These are phyloP conservation scores for Vidua macroura DNA, from an alignment of 2,113 vertebrate species.

Conservation along the genomic window DNA sequence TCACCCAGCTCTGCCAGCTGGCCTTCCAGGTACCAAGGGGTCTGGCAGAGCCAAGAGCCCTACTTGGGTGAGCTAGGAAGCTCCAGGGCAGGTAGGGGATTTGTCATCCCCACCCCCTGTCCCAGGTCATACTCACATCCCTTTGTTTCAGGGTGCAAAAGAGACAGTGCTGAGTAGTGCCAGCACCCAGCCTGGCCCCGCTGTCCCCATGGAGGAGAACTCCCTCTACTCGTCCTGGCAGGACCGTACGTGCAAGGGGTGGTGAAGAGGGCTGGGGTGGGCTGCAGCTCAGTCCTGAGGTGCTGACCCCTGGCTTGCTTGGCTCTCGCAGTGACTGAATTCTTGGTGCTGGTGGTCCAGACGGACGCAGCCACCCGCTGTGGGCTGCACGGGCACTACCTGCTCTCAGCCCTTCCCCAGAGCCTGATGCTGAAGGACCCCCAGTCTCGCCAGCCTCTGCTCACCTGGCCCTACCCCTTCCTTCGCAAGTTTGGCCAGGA, in stretches of 20 bases:
- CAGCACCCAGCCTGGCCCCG: background rate
- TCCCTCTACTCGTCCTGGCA: conserved; percentile 83
- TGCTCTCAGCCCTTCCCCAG: conserved; percentile 72
- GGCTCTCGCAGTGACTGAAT: conserved; percentile 61
- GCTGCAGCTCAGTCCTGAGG: fast-evolving
- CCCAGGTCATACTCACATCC: fast-evolving
- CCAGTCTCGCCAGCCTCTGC: conserved; percentile 53
- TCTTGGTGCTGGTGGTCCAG: conserved; percentile 74
- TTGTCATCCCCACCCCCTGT: fast-evolving
- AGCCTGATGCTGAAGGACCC: conserved; percentile 71
- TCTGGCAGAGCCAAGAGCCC: fast-evolving
- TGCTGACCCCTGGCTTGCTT: background rate
- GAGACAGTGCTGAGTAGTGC: background rate
- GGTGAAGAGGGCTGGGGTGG: background rate
- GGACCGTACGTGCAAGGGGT: conserved; percentile 52
- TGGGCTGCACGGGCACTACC: conserved; percentile 76
- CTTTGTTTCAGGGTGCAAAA: conserved; percentile 48
- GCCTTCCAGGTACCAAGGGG: conserved; percentile 79
- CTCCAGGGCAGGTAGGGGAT: too few relatives aligned
- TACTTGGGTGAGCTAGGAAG: background rate
- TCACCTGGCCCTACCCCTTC: conserved; percentile 83
- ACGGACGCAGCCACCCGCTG: conserved; percentile 80
- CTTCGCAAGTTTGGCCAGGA: conserved; percentile 85
- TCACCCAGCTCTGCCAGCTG: conserved; percentile 77
- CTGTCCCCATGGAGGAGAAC: conserved; percentile 80